A percentile compares a stretch with the other conserved stretches of the same genome.
These are phyloP conservation scores for Tillus elongatus DNA, from an alignment of 2,888 invertebrate species.

Conservation along the genomic window DNA sequence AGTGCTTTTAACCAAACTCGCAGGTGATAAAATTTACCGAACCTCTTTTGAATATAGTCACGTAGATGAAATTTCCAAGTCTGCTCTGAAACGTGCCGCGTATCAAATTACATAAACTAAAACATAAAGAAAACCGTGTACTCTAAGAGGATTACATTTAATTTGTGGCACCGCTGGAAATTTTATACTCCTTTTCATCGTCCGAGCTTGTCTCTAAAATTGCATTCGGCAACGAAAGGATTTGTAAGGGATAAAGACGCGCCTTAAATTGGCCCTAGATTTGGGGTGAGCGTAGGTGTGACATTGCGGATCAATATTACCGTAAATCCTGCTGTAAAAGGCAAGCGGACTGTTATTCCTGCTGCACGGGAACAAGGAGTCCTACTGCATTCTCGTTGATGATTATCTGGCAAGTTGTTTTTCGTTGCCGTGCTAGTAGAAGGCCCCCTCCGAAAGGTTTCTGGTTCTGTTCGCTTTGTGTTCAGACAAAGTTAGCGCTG, in stretches of 20 bases:
- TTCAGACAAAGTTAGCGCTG: constrained; percentile 33
- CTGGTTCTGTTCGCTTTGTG: constrained; percentile 30
- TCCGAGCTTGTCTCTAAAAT: no score
- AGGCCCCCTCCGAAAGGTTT: constrained; percentile 24
- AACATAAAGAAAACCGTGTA: no score
- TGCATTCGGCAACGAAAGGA: constrained; percentile 28
- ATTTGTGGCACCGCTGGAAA: no score
- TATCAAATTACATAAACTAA: no score
- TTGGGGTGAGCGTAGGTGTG: constrained; percentile 7
- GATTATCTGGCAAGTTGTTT: constrained; percentile 22
- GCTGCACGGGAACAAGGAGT: constrained; percentile 14
- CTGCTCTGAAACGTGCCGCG: no score
- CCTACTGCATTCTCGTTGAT: constrained; percentile 23
- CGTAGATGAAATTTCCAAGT: no score
- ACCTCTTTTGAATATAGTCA: no score
- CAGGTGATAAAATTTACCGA: no score
- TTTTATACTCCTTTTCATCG: no score
- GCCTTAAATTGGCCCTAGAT: constrained; percentile 29
- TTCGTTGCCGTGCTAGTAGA: constrained; percentile 22
- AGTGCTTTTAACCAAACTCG: no score
- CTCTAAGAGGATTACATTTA: no score
- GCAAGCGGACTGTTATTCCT: constrained; percentile 18
- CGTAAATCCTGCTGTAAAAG: constrained; percentile 25
- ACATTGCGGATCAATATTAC: constrained; percentile 24
- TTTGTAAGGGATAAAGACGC: constrained; percentile 32